Base-by-base conservation (phyloP, 2,888 invertebrate genomes). In the Cephus runcator region DNA sequence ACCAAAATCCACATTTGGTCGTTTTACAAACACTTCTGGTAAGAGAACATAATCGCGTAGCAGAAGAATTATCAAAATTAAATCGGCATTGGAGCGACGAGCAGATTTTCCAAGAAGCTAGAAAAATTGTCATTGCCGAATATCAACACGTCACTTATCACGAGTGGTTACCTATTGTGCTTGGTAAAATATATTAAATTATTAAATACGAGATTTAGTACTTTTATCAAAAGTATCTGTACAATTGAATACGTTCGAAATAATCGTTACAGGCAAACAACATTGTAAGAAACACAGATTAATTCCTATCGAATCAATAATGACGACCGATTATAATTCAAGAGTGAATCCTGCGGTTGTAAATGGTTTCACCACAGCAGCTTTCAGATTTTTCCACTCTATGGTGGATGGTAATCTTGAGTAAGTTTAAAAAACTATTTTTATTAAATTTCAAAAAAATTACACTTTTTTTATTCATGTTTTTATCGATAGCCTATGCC, bases 301-400 rank as follows among this genome's bases (percentile, higher is more conserved):
- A 34, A 31, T 36, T 34, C 69, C 69, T 40, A 75, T 34, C 15
- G 31, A 69, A 31, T 56, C 56, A 12, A 69, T 56, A 79, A 76
- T 82, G 75, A 73, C 80, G 0, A 69, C 76, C 33, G 92, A 93
- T 80, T 95, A 94, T 84, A 92, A 94, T 85, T 80, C 87, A 69
- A 90, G 89, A 68, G 92, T 94, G 73, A 93, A 94, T 90, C 93
- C 95, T 1, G 91, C 93, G 0, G 93, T 94, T 3, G 88, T 93
- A 1, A 95, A 94, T 88, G 93, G 93, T 76, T 95, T 95, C 86
- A 94, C 95, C 1, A 93, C 94, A 0, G 95, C 94, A 31, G 95
- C 95, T 0, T 94, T 94, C 87, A 91, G 95, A 88, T 93, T 94
- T 86, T 94, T 95, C 82, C 95, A 95, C 88, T 93, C 94, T 1